phyloP scores from a whole-genome alignment of 2,888 invertebrate species.

The Morinoia aosen region DNA sequence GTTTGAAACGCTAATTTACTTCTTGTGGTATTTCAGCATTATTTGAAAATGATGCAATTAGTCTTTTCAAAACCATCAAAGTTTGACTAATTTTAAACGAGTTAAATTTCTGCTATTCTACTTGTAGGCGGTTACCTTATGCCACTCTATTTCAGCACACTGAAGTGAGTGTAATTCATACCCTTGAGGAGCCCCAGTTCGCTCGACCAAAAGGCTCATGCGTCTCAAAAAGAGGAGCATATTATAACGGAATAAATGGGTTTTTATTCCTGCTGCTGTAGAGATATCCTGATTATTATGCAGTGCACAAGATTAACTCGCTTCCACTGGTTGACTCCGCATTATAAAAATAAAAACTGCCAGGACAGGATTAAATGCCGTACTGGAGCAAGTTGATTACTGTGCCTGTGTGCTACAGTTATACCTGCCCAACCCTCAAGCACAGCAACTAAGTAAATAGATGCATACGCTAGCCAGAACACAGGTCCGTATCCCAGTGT shows the following conservation, averaged over 20 bases:
- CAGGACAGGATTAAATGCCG: background rate
- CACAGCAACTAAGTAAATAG: background rate
- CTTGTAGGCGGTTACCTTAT: background rate
- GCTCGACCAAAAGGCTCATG: too few relatives aligned
- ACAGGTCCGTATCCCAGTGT: too few relatives aligned
- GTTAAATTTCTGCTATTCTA: background rate
- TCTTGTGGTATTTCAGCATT: background rate
- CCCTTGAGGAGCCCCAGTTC: too few relatives aligned
- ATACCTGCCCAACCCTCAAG: background rate
- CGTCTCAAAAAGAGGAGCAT: too few relatives aligned
- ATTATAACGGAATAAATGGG: background rate
- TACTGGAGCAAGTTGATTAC: background rate
- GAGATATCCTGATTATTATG: background rate
- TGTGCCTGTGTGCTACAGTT: background rate
- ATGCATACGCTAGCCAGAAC: background rate
- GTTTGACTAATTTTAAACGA: background rate
- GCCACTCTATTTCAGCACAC: background rate
- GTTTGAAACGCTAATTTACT: background rate
- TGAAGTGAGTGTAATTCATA: background rate
- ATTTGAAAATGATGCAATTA: background rate
- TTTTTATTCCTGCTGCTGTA: background rate
- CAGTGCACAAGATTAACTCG: background rate
- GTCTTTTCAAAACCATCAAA: background rate
- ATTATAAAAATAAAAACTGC: background rate
- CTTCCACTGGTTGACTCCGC: background rate